Conservation (phyloP, 2,888 invertebrate species). For the Clanis bilineata region DNA sequence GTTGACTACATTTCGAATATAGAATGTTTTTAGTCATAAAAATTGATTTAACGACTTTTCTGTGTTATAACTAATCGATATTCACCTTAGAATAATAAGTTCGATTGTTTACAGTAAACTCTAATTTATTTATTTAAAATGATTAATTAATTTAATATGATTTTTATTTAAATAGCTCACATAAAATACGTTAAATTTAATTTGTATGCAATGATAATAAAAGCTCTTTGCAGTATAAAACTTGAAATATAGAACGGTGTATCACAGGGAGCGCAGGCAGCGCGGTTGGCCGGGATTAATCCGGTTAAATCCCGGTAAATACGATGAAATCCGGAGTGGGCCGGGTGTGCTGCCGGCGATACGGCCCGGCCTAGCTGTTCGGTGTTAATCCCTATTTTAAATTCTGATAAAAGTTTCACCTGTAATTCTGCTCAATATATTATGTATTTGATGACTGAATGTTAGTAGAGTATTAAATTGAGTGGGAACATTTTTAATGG, state of each 20-base stretch:
- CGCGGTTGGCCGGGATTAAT: constrained; percentile 58
- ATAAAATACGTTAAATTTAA: constrained; percentile 23
- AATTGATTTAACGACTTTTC: no score
- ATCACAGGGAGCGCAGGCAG: constrained; percentile 66
- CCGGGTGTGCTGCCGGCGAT: constrained; percentile 58
- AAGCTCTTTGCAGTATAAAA: constrained; percentile 63
- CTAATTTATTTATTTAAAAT: no score
- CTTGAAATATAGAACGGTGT: constrained; percentile 74
- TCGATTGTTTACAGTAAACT: no score
- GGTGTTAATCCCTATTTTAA: constrained; percentile 79
- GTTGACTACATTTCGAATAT: neutral
- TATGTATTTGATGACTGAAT: neutral
- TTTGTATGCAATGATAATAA: constrained; percentile 40
- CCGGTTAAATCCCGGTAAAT: constrained; percentile 63
- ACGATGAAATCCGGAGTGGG: constrained; percentile 45
- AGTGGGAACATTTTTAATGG: no score
- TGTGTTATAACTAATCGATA: no score
- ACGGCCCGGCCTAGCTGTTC: constrained; percentile 60
- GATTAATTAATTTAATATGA: no score
- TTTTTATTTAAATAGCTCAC: neutral
- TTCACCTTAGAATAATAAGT: no score
- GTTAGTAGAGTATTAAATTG: neutral
- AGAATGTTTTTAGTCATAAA: neutral
- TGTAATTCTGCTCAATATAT: constrained; percentile 43
- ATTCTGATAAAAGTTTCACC: constrained; percentile 75